Evolutionary conservation across 2,888 invertebrate genomes (phyloP).

Genomic region (Macrophya annulata): DNA sequence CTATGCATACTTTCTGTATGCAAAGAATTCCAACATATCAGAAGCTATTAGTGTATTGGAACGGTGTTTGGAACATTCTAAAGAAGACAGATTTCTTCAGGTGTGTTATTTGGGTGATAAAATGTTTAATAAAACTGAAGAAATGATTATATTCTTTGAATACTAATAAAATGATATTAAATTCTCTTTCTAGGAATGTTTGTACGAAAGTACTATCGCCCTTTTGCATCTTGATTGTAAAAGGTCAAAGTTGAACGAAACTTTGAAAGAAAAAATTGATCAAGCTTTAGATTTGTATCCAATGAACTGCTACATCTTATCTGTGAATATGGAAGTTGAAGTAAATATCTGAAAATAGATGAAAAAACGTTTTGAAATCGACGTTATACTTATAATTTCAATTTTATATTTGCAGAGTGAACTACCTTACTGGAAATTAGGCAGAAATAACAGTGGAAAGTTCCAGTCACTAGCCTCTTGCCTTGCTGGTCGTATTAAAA

Average conservation of each 20-base stretch:
- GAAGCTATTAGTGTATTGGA: conserved; percentile 67
- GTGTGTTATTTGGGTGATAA: conserved; percentile 61
- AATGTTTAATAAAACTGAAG: background rate
- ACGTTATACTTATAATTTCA: background rate
- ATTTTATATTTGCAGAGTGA: conserved; percentile 71
- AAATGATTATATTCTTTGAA: background rate
- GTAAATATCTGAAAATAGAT: conserved; percentile 66
- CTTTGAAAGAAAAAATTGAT: conserved; percentile 65
- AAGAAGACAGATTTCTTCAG: conserved; percentile 66
- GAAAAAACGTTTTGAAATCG: background rate
- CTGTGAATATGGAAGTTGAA: conserved; percentile 80
- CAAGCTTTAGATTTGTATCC: conserved; percentile 79
- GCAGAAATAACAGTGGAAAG: conserved; percentile 69
- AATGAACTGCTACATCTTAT: conserved; percentile 83
- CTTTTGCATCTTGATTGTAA: conserved; percentile 70
- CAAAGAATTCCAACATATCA: conserved; percentile 67
- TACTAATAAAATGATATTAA: background rate
- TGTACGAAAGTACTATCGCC: conserved; percentile 78
- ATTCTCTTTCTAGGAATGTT: conserved; percentile 77
- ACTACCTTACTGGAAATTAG: conserved; percentile 82
- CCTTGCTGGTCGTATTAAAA: conserved; percentile 71
- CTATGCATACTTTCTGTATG: conserved; percentile 81
- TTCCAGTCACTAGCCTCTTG: conserved; percentile 73
- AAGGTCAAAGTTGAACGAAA: conserved; percentile 57
- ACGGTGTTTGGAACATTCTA: conserved; percentile 69